phyloP scores from a whole-genome alignment of 2,797 vertebrate species.

The Premnoplex brunnescens region DNA sequence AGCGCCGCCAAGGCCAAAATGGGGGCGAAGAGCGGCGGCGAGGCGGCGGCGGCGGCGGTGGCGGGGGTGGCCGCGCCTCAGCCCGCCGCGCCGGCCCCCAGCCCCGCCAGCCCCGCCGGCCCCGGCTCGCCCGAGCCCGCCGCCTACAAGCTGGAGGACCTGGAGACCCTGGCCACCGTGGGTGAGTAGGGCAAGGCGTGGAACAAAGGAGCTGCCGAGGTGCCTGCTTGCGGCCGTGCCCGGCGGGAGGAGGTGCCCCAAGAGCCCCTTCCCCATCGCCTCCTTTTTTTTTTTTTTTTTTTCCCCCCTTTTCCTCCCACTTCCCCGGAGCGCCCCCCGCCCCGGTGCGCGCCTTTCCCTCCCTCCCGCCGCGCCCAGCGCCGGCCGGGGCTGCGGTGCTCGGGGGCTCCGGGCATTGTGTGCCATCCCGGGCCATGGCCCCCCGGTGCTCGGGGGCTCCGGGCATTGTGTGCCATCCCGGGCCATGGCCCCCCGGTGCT shows the following conservation, averaged over 20 bases:
- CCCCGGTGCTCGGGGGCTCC: too few relatives aligned
- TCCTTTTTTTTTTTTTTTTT: not conserved
- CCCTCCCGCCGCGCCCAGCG: not conserved
- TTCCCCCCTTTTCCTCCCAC: not conserved
- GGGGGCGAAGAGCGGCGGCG: constrained; percentile 45
- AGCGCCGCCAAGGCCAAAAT: constrained; percentile 60
- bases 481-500: too few relatives aligned
- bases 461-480: too few relatives aligned
- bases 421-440: too few relatives aligned
- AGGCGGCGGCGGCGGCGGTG: not conserved
- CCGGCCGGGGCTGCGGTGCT: not conserved
- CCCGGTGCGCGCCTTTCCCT: not conserved
- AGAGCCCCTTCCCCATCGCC: not conserved
- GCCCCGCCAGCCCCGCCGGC: not conserved
- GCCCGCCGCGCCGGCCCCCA: not conserved
- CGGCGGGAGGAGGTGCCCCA: not conserved
- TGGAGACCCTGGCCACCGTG: constrained; percentile 88
- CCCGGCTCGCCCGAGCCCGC: constrained; percentile 42
- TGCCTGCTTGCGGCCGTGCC: not conserved
- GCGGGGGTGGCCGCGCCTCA: constrained; percentile 29
- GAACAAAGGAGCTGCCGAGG: constrained; percentile 30
- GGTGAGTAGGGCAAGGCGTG: constrained; percentile 77
- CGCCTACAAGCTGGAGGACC: constrained; percentile 81
- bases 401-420: not conserved
- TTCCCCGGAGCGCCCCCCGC: not conserved